phyloP scores from a whole-genome alignment of 2,888 invertebrate genomes.

The Perizoma affinitatum region DNA sequence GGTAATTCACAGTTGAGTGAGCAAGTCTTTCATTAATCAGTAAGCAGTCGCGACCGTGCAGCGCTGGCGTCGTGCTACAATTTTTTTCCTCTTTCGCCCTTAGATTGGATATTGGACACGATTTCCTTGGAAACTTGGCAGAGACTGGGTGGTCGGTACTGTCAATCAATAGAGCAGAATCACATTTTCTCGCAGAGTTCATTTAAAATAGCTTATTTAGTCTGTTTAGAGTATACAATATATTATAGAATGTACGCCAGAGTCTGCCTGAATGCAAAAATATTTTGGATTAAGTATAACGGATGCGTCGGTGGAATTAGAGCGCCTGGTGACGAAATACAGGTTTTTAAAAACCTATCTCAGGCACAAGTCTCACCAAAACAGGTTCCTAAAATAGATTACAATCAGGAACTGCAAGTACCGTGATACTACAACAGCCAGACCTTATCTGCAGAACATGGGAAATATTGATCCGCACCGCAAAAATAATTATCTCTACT shows the following conservation, averaged over 20 bases:
- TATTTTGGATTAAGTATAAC: too few species aligned
- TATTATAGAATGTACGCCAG: too few species aligned
- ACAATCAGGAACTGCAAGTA: too few species aligned
- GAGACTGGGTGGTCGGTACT: constrained; percentile 72
- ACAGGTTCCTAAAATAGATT: too few species aligned
- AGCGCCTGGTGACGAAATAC: too few species aligned
- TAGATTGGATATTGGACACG: constrained; percentile 81
- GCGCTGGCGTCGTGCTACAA: constrained; percentile 76
- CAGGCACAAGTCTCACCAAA: too few species aligned
- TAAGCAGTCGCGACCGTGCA: constrained; percentile 81
- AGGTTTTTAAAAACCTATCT: too few species aligned
- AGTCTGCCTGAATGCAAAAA: not conserved
- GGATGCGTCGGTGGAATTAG: not conserved
- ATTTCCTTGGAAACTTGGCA: constrained; percentile 77
- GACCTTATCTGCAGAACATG: too few species aligned
- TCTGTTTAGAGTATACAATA: too few species aligned
- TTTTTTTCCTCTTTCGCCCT: constrained; percentile 81
- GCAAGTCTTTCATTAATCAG: constrained; percentile 81
- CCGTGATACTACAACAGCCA: too few species aligned
- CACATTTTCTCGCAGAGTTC: constrained; percentile 29
- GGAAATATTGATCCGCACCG: too few species aligned
- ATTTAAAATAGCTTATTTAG: constrained; percentile 29
- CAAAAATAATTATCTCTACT: too few species aligned
- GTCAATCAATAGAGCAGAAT: constrained; percentile 38
- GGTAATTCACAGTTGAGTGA: constrained; percentile 69